These are phyloP conservation scores for Octomys mimax DNA, from an alignment of 2,797 vertebrate species.

Conservation along the genomic window DNA sequence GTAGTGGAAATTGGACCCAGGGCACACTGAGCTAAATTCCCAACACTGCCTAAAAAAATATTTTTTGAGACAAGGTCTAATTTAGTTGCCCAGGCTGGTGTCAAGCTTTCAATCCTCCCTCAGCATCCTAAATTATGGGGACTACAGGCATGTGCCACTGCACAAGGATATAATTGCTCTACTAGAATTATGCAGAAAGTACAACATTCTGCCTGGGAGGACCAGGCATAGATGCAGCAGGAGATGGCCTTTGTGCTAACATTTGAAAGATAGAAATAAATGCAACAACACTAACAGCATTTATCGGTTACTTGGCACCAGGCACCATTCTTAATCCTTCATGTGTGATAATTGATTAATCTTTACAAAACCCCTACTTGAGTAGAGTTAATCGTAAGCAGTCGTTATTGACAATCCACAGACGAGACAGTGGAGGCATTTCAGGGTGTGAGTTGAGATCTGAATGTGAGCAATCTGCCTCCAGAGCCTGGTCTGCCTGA, in stretches of 20 bases:
- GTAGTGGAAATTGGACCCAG: neutral
- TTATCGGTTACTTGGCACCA: neutral
- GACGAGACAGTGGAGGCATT: neutral
- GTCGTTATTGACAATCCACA: slow-evolving; percentile 10
- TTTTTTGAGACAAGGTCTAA: neutral
- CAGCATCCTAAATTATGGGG: neutral
- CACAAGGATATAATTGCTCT: neutral
- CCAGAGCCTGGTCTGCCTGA: neutral
- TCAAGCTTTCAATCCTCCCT: neutral
- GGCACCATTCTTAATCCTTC: neutral
- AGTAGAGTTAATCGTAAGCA: neutral
- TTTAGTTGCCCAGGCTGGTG: neutral
- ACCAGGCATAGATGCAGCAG: neutral
- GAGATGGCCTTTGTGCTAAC: neutral
- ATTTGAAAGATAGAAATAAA: neutral
- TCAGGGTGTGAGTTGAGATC: neutral
- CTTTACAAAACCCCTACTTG: neutral
- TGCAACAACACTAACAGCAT: neutral
- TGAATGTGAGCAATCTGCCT: neutral
- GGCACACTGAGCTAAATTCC: neutral
- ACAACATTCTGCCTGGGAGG: neutral
- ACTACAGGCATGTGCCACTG: neutral
- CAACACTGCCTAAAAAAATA: neutral
- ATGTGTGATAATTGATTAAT: neutral
- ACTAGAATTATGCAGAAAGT: neutral